Percentiles rank a stretch among this genome's conserved stretches.
These are phyloP conservation scores for Blennius ocellaris DNA, from an alignment of 2,113 vertebrate species.

Conservation along the genomic window DNA sequence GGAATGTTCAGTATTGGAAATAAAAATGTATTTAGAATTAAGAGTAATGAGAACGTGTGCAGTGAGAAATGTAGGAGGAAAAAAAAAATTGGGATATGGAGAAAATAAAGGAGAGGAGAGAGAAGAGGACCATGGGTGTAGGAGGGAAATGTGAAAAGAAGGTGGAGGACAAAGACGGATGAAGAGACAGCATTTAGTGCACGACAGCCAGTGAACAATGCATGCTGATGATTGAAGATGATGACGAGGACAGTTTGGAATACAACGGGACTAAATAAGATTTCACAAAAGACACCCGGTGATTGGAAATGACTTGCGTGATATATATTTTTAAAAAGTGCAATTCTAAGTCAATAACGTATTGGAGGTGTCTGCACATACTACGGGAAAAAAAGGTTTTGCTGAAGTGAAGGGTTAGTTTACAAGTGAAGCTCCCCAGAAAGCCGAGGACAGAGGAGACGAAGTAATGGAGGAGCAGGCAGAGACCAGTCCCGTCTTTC, in stretches of 20 bases:
- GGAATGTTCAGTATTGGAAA: conserved; percentile 12
- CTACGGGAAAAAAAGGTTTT: no score
- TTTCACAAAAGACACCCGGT: background rate
- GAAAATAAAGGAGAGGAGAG: conserved; percentile 34
- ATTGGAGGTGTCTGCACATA: no score
- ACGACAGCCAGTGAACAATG: conserved; percentile 52
- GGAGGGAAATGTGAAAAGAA: conserved; percentile 36
- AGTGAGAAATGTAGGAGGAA: conserved; percentile 2
- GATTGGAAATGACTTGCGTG: background rate
- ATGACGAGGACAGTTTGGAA: conserved; percentile 8
- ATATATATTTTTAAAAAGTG: background rate
- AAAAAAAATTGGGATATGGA: conserved; percentile 20
- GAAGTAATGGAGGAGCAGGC: conserved; percentile 2
- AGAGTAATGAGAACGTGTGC: background rate
- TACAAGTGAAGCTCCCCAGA: background rate
- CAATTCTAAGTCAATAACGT: no score
- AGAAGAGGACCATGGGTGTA: conserved; percentile 3
- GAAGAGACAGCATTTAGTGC: conserved; percentile 63
- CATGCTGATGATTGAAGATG: conserved; percentile 41
- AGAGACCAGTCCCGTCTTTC: background rate
- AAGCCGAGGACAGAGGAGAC: conserved; percentile 24
- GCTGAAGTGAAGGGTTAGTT: background rate
- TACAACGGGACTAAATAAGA: background rate
- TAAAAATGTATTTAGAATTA: background rate
- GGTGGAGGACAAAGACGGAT: conserved; percentile 50